A percentile compares a stretch with the other conserved stretches of the same genome.
Evolutionary conservation across 2,888 invertebrate genomes (phyloP).

Genomic region (Cephus rjabovi): DNA sequence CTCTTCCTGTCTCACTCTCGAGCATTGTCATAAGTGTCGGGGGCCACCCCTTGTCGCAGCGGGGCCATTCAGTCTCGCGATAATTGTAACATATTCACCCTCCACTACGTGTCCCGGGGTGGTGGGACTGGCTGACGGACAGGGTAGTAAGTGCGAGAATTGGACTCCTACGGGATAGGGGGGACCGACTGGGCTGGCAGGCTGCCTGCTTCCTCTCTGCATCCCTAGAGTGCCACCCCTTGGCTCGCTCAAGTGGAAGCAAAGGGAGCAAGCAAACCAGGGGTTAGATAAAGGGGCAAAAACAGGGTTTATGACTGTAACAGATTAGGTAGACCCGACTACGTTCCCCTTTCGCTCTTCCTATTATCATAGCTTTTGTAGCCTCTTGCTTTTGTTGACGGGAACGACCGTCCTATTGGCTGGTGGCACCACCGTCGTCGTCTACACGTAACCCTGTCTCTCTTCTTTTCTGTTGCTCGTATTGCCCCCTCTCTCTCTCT

Average conservation of each 20-base stretch:
- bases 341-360: constrained; percentile 28
- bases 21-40: not conserved
- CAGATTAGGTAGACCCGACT: constrained; percentile 59
- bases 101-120: constrained; percentile 24
- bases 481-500: not conserved
- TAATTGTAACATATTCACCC: constrained; percentile 64
- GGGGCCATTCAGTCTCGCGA: constrained; percentile 57
- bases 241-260: constrained; percentile 42
- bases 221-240: constrained; percentile 37
- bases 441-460: constrained; percentile 16
- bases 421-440: not conserved
- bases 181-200: not conserved
- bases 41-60: constrained; percentile 9
- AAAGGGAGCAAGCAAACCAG: constrained; percentile 33
- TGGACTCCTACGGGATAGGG: not conserved
- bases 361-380: constrained; percentile 43
- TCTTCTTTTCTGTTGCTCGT: constrained; percentile 22
- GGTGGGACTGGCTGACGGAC: not conserved
- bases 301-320: constrained; percentile 64
- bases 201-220: constrained; percentile 1
- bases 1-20: not conserved
- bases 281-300: constrained; percentile 44
- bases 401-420: constrained; percentile 7
- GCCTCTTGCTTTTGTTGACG: constrained; percentile 38
- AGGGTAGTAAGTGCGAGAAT: not conserved